phyloP scores from a whole-genome alignment of 2,797 vertebrate species.

The Channa striata region DNA sequence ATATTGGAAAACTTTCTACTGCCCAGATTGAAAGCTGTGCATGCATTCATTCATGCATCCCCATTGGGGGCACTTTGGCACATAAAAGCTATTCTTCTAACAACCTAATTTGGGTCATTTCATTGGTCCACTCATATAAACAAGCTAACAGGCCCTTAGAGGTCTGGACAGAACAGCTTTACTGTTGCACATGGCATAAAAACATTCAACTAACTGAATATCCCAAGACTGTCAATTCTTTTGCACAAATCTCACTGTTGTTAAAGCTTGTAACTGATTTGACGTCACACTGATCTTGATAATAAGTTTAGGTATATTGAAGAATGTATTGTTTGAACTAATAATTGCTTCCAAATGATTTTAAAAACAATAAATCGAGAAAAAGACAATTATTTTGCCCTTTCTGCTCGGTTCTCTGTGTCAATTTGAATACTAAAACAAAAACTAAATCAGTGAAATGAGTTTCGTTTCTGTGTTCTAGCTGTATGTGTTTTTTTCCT shows the following conservation, averaged over 20 bases:
- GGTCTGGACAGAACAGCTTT: slow-evolving; percentile 56
- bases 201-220: slow-evolving; percentile 55
- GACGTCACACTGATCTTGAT: slow-evolving; percentile 17
- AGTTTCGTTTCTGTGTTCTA: no score
- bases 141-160: slow-evolving; percentile 74
- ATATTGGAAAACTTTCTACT: slow-evolving; percentile 77
- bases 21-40: slow-evolving; percentile 69
- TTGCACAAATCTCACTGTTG: slow-evolving; percentile 35
- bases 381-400: no score
- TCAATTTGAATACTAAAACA: no score
- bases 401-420: no score
- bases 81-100: slow-evolving; percentile 73
- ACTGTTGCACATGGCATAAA: slow-evolving; percentile 49
- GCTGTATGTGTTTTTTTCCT: no score
- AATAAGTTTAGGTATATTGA: neutral
- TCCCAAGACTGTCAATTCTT: slow-evolving; percentile 46
- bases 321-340: neutral
- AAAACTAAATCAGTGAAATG: no score
- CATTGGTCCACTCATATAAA: slow-evolving; percentile 75
- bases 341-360: no score
- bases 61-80: slow-evolving; percentile 75
- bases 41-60: slow-evolving; percentile 63
- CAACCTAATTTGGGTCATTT: slow-evolving; percentile 79
- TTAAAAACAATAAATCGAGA: no score
- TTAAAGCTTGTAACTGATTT: slow-evolving; percentile 38